A percentile compares a stretch with the other conserved stretches of the same genome.
phyloP scores from a whole-genome alignment of 2,113 vertebrate genomes.

The Hippopotamus amphibius region DNA sequence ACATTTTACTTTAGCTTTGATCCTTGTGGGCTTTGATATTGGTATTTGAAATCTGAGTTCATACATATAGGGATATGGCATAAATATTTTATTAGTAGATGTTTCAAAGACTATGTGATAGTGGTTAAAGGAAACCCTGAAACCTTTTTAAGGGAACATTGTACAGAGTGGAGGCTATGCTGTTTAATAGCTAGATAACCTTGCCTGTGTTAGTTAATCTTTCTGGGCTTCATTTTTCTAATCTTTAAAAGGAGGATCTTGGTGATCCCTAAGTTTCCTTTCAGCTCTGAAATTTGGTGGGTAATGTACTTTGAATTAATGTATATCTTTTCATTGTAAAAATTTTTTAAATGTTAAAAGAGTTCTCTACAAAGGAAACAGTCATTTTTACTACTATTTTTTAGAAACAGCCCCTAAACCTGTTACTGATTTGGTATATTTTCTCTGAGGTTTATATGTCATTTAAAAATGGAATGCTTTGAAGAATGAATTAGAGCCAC shows the following conservation, averaged over 20 bases:
- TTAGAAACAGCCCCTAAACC: background rate
- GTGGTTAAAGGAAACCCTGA: background rate
- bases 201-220: background rate
- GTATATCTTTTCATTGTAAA: slow-evolving; percentile 28
- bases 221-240: slow-evolving; percentile 2
- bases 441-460: slow-evolving; percentile 4
- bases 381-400: background rate
- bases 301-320: slow-evolving; percentile 29
- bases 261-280: background rate
- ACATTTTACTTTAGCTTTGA: slow-evolving; percentile 7
- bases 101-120: background rate
- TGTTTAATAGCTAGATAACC: background rate
- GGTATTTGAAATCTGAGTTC: slow-evolving; percentile 38
- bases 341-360: background rate
- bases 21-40: slow-evolving; percentile 10
- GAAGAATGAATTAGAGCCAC: background rate
- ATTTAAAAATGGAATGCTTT: slow-evolving; percentile 33
- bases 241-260: slow-evolving; percentile 14
- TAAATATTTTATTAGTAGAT: slow-evolving; percentile 27
- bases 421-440: background rate
- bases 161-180: background rate
- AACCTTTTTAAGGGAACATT: background rate
- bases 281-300: background rate
- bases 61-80: background rate
- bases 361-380: background rate